Conservation (phyloP, 2,888 invertebrate genomes). For the Formica aserva region DNA sequence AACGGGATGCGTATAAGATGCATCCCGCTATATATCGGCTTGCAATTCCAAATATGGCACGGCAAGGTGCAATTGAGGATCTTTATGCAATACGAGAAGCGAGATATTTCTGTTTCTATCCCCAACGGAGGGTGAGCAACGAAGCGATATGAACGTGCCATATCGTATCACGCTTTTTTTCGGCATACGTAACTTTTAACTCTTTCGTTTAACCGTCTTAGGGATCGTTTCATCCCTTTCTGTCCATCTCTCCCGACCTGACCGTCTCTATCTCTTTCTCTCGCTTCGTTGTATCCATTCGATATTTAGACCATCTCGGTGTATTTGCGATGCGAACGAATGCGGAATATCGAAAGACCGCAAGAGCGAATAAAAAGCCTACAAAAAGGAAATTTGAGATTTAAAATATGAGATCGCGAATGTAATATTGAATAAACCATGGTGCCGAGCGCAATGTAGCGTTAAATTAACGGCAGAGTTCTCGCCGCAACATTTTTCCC, state of each 20-base stretch:
- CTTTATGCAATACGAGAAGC: constrained; percentile 16
- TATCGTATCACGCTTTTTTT: constrained; percentile 36
- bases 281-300: constrained; percentile 10
- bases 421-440: constrained; percentile 51
- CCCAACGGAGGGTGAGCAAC: neutral
- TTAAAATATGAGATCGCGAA: constrained; percentile 43
- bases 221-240: constrained; percentile 12
- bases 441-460: constrained; percentile 36
- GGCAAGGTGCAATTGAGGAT: constrained; percentile 34
- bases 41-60: constrained; percentile 59
- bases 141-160: constrained; percentile 43
- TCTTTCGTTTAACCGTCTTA: constrained; percentile 11
- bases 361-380: constrained; percentile 7
- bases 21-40: constrained; percentile 49
- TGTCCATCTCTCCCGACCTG: neutral
- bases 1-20: neutral
- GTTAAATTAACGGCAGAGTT: constrained; percentile 38
- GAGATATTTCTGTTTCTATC: constrained; percentile 47
- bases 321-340: constrained; percentile 40
- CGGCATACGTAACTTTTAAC: constrained; percentile 11
- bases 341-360: constrained; percentile 46
- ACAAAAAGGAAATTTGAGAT: constrained; percentile 48
- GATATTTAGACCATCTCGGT: constrained; percentile 42
- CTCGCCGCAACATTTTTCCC: neutral
- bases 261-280: constrained; percentile 13